Conservation (phyloP, 2,888 invertebrate species). For the Bellardia pandia region DNA sequence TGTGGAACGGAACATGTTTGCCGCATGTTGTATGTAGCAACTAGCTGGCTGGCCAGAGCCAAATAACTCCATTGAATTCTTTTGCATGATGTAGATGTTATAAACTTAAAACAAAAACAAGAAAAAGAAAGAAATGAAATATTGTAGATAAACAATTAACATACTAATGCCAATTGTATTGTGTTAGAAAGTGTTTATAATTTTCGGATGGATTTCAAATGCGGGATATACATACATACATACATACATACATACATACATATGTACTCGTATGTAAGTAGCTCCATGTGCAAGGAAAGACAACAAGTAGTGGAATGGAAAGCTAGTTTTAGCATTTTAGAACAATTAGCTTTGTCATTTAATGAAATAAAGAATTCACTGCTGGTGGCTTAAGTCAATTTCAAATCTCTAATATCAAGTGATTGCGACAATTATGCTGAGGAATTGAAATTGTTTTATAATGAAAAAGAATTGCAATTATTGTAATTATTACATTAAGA, state of each 20-base stretch:
- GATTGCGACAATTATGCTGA: not conserved
- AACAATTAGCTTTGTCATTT: conserved; percentile 53
- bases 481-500: conserved; percentile 42
- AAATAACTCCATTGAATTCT: conserved; percentile 12
- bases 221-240: conserved; percentile 36
- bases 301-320: not conserved
- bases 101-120: conserved; percentile 4
- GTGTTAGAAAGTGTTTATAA: conserved; percentile 50
- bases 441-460: conserved; percentile 4
- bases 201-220: conserved; percentile 46
- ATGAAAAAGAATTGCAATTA: conserved; percentile 1
- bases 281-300: not conserved
- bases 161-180: conserved; percentile 36
- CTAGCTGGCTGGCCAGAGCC: not conserved
- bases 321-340: conserved; percentile 21
- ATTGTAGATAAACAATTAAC: conserved; percentile 55
- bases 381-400: not conserved
- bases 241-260: too few relatives aligned
- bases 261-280: not conserved
- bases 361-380: conserved; percentile 37
- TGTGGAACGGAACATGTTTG: conserved; percentile 43
- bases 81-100: conserved; percentile 14
- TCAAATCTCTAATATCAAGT: conserved; percentile 9
- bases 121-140: conserved; percentile 5
- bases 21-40: conserved; percentile 36